Evolutionary conservation across 2,888 invertebrate genomes (phyloP).

Genomic region (Ischnura elegans): DNA sequence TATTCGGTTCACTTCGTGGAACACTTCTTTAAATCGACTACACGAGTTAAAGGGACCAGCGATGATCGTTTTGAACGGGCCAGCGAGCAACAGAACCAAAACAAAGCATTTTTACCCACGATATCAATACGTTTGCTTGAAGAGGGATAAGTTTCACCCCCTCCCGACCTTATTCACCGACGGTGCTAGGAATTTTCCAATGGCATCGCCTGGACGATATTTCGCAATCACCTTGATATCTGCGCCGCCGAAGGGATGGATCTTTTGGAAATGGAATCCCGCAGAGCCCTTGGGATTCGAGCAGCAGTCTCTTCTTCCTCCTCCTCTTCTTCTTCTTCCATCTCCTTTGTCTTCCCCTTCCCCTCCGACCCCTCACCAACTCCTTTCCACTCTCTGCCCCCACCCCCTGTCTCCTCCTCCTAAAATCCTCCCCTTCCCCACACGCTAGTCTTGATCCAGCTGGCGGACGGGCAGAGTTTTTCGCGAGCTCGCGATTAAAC

Average conservation of each 20-base stretch:
- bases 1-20: too few species aligned
- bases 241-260: not conserved
- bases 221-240: too few species aligned
- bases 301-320: not conserved
- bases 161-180: not conserved
- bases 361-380: not conserved
- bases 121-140: too few species aligned
- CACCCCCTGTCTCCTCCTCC: not conserved
- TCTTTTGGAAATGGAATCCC: not conserved
- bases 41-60: too few species aligned
- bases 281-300: not conserved
- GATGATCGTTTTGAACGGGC: too few species aligned
- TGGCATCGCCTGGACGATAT: not conserved
- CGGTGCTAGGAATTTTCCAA: not conserved
- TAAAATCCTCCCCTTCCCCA: not conserved
- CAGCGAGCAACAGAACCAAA: too few species aligned
- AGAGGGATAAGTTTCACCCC: too few species aligned
- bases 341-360: not conserved
- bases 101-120: too few species aligned
- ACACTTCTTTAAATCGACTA: too few species aligned
- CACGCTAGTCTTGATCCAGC: not conserved
- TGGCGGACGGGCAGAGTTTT: slow-evolving; percentile 13
- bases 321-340: not conserved
- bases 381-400: not conserved
- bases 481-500: slow-evolving; percentile 28